phyloP scores from a whole-genome alignment of 2,113 vertebrate genomes.

The Balaenoptera acutorostrata region DNA sequence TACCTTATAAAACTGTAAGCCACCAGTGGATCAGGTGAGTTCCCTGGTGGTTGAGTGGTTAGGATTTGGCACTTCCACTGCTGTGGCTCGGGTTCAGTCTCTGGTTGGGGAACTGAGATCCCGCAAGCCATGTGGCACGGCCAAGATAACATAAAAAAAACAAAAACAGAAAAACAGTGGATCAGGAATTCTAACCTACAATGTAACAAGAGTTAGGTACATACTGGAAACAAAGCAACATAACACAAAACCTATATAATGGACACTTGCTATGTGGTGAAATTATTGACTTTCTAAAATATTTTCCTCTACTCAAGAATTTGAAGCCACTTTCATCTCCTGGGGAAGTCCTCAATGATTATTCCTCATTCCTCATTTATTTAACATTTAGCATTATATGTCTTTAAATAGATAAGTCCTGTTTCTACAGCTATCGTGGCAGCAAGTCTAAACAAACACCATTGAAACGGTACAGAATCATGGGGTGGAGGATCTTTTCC shows the following conservation, averaged over 20 bases:
- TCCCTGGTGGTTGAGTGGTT: neutral
- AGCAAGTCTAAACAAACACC: neutral
- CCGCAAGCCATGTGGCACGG: neutral
- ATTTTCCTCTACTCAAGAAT: neutral
- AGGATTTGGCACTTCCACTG: neutral
- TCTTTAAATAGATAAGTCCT: neutral
- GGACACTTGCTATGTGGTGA: neutral
- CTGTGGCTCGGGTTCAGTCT: neutral
- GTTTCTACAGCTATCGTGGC: neutral
- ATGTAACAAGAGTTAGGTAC: neutral
- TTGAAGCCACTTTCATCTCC: neutral
- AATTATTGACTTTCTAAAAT: neutral
- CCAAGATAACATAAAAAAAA: neutral
- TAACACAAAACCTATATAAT: neutral
- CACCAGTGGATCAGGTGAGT: neutral
- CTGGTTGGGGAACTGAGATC: neutral
- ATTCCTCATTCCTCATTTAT: neutral
- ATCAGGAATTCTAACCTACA: neutral
- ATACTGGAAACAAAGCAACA: no score
- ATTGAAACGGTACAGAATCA: neutral
- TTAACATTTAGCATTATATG: neutral
- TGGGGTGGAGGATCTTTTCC: neutral
- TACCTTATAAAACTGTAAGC: neutral
- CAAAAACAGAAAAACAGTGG: neutral
- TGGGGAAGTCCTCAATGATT: neutral